Evolutionary conservation across 2,113 vertebrate species (phyloP), one percentile per base, ranked within the genome.

Genomic region (Candoia aspera): DNA sequence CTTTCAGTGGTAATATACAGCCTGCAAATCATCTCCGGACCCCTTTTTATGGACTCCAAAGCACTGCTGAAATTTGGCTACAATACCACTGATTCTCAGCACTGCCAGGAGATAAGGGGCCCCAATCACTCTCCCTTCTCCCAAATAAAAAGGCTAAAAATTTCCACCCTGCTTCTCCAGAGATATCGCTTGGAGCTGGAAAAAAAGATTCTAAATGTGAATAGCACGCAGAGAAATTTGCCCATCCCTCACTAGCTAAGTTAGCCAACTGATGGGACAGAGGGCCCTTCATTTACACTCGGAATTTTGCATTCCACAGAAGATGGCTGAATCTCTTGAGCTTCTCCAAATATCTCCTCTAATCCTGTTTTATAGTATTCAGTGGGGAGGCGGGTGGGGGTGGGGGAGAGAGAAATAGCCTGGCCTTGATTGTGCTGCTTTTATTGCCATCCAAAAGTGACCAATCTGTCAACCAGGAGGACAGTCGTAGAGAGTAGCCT

Each of bases 361-460:
- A 59, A 88, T 93, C 90, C 62, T 53, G 49, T 93, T 92, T 84
- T 29, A 94, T 55, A 87, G 84, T 23, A 90, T 95, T 90, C 73
- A 46, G 26, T 13, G 6, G 2, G 33, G 64, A 73, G 26, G 1
- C 12, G 2, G 9, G 9, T 24, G 3, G 24, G 3, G 60, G 1
- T 0, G 4, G 57, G 17, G 57, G 57, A 5, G 68, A 73, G n/a
- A 37, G 2, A 94, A 93, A 1, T 84, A 68, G 6, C 90, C 93
- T 58, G 84, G 89, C 58, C 19, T 37, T 89, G 92, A 86, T 2
- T 54, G 62, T 58, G 87, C 88, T 73, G 13, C n/a, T 58, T 87
- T 91, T 73, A 87, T 54, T 42, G 62, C 85, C 85, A 55, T 42
- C n/a, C 21, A 21, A 84, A 33, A 58, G 24, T 88, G 89, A 87